Evolutionary conservation across 2,888 invertebrate genomes (phyloP).

Genomic region (Myopa tessellatipennis): DNA sequence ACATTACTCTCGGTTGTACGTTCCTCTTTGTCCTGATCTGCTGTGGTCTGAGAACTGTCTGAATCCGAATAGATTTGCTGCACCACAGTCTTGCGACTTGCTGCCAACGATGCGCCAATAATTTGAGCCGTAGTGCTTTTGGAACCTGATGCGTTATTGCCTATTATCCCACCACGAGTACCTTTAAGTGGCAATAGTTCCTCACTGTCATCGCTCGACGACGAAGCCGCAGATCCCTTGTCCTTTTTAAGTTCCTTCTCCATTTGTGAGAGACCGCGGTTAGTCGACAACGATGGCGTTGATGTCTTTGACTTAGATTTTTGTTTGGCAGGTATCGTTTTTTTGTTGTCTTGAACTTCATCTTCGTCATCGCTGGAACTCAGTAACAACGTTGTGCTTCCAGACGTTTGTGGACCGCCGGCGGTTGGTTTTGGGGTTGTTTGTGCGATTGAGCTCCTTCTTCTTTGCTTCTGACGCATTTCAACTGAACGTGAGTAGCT

Average conservation of each 20-base stretch:
- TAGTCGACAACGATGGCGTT: slow-evolving; percentile 54
- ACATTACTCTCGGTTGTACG: slow-evolving; percentile 73
- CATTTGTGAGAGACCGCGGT: slow-evolving; percentile 69
- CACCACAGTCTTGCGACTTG: slow-evolving; percentile 70
- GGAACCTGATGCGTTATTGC: slow-evolving; percentile 35
- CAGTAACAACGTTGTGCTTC: slow-evolving; percentile 49
- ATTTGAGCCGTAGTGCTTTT: slow-evolving; percentile 13
- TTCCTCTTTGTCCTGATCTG: slow-evolving; percentile 57
- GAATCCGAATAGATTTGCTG: slow-evolving; percentile 88
- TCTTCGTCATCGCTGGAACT: slow-evolving; percentile 54
- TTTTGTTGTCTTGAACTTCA: slow-evolving; percentile 47
- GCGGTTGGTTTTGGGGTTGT: slow-evolving; percentile 48
- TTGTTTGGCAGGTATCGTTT: slow-evolving; percentile 56
- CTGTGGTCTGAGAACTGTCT: slow-evolving; percentile 62
- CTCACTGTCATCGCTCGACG: slow-evolving; percentile 88
- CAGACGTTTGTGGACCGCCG: slow-evolving; percentile 49
- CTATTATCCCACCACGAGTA: slow-evolving; percentile 8
- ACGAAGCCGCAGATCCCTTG: slow-evolving; percentile 72
- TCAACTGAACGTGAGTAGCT: slow-evolving; percentile 59
- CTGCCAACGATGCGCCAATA: background rate
- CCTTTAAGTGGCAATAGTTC: slow-evolving; percentile 76
- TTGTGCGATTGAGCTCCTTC: slow-evolving; percentile 49
- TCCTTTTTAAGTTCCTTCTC: slow-evolving; percentile 77
- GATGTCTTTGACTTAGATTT: slow-evolving; percentile 56
- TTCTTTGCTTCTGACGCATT: slow-evolving; percentile 59